These are phyloP conservation scores for Drosophila lacertosa DNA, from an alignment of 1,140 invertebrate genomes.

Conservation along the genomic window DNA sequence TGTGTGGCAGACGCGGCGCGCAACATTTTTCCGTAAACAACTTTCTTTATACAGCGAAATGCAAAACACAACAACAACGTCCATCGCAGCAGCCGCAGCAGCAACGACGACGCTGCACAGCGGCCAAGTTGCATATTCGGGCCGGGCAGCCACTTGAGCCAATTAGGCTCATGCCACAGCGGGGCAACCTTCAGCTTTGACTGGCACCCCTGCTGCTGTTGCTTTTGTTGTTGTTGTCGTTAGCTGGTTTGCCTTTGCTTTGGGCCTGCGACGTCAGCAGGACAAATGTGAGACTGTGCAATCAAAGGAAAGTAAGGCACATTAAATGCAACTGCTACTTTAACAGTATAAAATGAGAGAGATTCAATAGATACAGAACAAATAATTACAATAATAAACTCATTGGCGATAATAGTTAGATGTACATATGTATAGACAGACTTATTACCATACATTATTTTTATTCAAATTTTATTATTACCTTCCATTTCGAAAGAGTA, in stretches of 20 bases:
- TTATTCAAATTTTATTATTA: too few species aligned
- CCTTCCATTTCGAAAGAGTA: too few species aligned
- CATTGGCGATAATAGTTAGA: too few species aligned
- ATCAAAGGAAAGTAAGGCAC: neutral
- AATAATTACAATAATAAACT: too few species aligned
- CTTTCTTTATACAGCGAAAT: conserved; percentile 70
- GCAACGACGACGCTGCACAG: conserved; percentile 21
- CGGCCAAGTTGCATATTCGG: conserved; percentile 35
- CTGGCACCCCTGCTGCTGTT: neutral
- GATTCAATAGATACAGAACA: too few species aligned
- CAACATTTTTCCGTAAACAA: conserved; percentile 74
- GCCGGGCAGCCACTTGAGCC: conserved; percentile 59
- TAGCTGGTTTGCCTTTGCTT: neutral
- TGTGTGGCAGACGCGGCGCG: conserved; percentile 39
- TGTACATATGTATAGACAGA: too few species aligned
- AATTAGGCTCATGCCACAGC: conserved; percentile 67
- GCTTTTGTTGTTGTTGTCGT: conserved; percentile 13
- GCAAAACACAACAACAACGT: conserved; percentile 31
- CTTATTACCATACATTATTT: too few species aligned
- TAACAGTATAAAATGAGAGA: too few species aligned
- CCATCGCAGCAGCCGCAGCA: conserved; percentile 9
- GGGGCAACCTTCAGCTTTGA: conserved; percentile 5
- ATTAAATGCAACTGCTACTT: neutral
- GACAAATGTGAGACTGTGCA: neutral
- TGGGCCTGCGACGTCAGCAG: conserved; percentile 13